A percentile compares a stretch with the other conserved stretches of the same genome.
phyloP scores from a whole-genome alignment of 1,140 invertebrate species.

The Pinna nobilis region DNA sequence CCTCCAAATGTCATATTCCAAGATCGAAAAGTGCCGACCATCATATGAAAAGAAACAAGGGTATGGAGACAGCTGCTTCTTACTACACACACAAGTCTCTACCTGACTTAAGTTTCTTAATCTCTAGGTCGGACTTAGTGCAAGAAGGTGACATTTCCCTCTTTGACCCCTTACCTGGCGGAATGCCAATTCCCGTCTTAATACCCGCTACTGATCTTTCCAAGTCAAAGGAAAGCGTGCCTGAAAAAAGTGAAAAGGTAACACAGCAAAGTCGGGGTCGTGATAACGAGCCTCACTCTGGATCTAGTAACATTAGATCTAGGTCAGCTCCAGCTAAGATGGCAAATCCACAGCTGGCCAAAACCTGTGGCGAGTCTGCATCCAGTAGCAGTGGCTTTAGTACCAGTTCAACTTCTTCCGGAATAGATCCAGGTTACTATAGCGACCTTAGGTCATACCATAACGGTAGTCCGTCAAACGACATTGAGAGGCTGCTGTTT shows the following conservation, averaged over 20 bases:
- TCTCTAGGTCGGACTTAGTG: slow-evolving; percentile 16
- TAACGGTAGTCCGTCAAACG: slow-evolving; percentile 50
- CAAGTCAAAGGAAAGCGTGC: slow-evolving; percentile 13
- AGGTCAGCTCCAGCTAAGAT: slow-evolving; percentile 39
- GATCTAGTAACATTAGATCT: slow-evolving; percentile 30
- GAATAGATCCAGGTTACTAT: slow-evolving; percentile 62
- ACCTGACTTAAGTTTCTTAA: slow-evolving; percentile 64
- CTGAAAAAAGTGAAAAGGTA: slow-evolving; percentile 3
- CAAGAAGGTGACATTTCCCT: slow-evolving; percentile 38
- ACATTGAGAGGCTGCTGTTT: slow-evolving; percentile 67
- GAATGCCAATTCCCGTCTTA: slow-evolving; percentile 38
- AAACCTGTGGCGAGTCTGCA: slow-evolving; percentile 41
- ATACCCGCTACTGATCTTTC: slow-evolving; percentile 21
- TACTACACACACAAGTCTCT: slow-evolving; percentile 62
- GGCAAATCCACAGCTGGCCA: slow-evolving; percentile 10
- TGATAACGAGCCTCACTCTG: background rate
- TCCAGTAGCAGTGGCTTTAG: slow-evolving; percentile 60
- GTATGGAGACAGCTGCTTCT: background rate
- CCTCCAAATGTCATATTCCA: slow-evolving; percentile 23
- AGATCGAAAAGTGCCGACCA: slow-evolving; percentile 54
- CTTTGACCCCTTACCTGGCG: slow-evolving; percentile 55
- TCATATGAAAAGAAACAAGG: background rate
- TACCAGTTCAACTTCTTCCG: slow-evolving; percentile 61
- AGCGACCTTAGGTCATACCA: slow-evolving; percentile 49
- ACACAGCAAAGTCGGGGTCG: background rate